phyloP scores from a whole-genome alignment of 1,140 invertebrate genomes.

The Pinna nobilis region DNA sequence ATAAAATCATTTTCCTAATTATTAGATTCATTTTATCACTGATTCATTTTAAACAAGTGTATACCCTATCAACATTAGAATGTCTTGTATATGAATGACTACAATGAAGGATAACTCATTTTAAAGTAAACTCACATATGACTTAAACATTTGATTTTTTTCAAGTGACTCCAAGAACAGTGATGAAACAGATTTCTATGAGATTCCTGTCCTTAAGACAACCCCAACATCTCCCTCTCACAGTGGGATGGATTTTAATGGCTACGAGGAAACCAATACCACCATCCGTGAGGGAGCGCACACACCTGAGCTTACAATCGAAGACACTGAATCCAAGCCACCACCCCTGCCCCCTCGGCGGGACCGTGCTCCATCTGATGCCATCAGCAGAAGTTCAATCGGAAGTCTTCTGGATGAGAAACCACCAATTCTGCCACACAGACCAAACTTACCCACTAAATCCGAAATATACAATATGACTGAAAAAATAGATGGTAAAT shows the following conservation, averaged over 20 bases:
- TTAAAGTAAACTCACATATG: background rate
- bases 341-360: slow-evolving; percentile 17
- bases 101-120: background rate
- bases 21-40: no score
- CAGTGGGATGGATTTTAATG: background rate
- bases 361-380: background rate
- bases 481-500: slow-evolving; percentile 9
- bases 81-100: slow-evolving; percentile 2
- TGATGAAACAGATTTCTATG: slow-evolving; percentile 17
- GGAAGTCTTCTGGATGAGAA: background rate
- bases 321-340: background rate
- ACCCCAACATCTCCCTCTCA: background rate
- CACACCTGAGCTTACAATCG: background rate
- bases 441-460: slow-evolving; percentile 3
- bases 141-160: background rate
- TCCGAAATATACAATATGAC: slow-evolving; percentile 8
- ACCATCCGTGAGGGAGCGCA: background rate
- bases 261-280: background rate
- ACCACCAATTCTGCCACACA: background rate
- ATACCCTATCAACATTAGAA: no score
- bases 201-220: slow-evolving; percentile 18
- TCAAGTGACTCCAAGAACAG: slow-evolving; percentile 17
- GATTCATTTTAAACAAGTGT: no score
- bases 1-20: no score
- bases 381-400: background rate